These are phyloP conservation scores for Rhopalosiphum maidis DNA, from an alignment of 1,140 invertebrate genomes.

Conservation along the genomic window DNA sequence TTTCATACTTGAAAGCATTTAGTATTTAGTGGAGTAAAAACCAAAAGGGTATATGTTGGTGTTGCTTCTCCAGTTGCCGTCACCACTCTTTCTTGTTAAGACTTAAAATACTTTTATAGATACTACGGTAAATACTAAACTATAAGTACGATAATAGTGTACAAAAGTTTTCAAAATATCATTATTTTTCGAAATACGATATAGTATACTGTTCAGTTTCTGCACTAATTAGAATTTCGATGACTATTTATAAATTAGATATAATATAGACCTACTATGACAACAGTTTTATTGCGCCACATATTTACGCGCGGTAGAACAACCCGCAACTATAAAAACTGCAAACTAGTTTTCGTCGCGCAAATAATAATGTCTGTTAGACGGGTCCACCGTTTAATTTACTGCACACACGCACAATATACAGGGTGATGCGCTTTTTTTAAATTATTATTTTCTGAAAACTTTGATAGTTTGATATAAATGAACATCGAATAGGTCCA, in stretches of 20 bases:
- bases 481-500: background rate
- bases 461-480: background rate
- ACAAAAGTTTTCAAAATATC: background rate
- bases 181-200: background rate
- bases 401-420: background rate
- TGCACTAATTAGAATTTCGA: too few relatives aligned
- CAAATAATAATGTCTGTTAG: background rate
- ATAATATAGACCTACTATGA: too few relatives aligned
- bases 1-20: too few relatives aligned
- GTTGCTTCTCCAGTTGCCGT: too few relatives aligned
- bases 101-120: background rate
- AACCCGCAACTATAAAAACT: background rate
- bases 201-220: too few relatives aligned
- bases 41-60: too few relatives aligned
- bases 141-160: background rate
- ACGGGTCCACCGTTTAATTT: background rate
- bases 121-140: too few relatives aligned
- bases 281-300: too few relatives aligned
- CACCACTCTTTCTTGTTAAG: too few relatives aligned
- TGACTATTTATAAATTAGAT: too few relatives aligned
- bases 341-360: background rate
- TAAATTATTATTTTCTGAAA: too few relatives aligned
- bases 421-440: background rate
- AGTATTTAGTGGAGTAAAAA: too few relatives aligned
- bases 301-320: background rate